phyloP scores from a whole-genome alignment of 2,113 vertebrate genomes.

The Genyomyrus donnyi region DNA sequence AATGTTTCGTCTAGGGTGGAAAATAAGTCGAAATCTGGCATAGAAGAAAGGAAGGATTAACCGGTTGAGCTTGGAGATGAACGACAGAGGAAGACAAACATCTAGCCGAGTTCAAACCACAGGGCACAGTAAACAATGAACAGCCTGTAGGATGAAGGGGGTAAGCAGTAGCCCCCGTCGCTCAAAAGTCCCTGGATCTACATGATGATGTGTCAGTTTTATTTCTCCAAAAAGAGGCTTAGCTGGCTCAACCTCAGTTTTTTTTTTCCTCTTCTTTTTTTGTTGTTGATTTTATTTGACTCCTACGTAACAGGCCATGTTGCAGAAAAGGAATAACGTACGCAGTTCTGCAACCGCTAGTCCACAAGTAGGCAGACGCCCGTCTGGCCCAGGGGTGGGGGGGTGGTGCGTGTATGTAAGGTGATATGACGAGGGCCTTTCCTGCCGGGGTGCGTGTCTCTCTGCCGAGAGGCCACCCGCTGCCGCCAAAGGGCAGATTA shows the following conservation, averaged over 20 bases:
- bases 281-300: background rate
- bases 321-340: background rate
- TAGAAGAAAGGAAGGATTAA: background rate
- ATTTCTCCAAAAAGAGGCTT: background rate
- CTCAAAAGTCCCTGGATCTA: background rate
- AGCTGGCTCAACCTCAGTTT: background rate
- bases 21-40: background rate
- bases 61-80: slow-evolving; percentile 1
- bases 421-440: background rate
- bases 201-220: slow-evolving; percentile 3
- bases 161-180: background rate
- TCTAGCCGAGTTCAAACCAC: background rate
- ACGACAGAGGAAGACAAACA: background rate
- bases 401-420: background rate
- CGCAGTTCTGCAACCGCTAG: background rate
- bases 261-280: background rate
- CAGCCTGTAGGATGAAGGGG: background rate
- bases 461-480: background rate
- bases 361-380: background rate
- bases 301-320: background rate
- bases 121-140: background rate
- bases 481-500: background rate
- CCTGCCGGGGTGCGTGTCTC: background rate
- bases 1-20: background rate
- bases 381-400: background rate